Base-by-base conservation (phyloP, 2,113 vertebrate genomes). In the Clupea harengus region DNA sequence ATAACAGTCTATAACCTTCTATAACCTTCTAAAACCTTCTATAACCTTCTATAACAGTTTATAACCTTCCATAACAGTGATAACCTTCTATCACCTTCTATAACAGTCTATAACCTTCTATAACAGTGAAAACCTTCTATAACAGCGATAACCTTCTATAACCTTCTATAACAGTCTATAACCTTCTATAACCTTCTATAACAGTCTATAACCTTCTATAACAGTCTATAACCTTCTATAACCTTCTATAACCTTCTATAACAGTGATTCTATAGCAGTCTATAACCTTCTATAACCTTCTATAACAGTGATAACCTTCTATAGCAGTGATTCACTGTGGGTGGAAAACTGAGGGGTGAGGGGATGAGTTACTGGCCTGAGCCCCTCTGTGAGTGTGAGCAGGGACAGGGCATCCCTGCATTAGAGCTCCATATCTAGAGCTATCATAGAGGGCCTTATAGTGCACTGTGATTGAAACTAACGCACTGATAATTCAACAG, bases 391-490 rank as follows among this genome's bases (percentile, higher is more conserved):
- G 90, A 86, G 6, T 39, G 39, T 39, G 39, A 39, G 0, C 3
- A 4, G 60, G n/a, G 3, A 81, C n/a, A 83, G 57, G 78, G 90
- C 91, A 83, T 92, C 91, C 92, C 90, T 88, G 92, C 89, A 86
- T 89, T 89, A 90, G 91, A 90, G 89, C 88, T n/a, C n/a, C n/a
- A n/a, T n/a, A n/a, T n/a, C n/a, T n/a, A n/a, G n/a, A n/a, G n/a
- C n/a, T n/a, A n/a, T n/a, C n/a, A n/a, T n/a, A n/a, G n/a, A n/a
- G n/a, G n/a, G n/a, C n/a, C n/a, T n/a, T n/a, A n/a, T n/a, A 84
- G 87, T 87, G 88, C 90, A 90, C 92, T 89, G 90, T 92, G 91
- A 92, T 82, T 93, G 93, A 92, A 92, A 92, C 91, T 89, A 89
- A 92, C 91, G 92, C 87, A 88, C 90, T 86, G 89, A 4, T 89